phyloP scores from a whole-genome alignment of 1,140 invertebrate genomes.

The Chrysomallon squamiferum region DNA sequence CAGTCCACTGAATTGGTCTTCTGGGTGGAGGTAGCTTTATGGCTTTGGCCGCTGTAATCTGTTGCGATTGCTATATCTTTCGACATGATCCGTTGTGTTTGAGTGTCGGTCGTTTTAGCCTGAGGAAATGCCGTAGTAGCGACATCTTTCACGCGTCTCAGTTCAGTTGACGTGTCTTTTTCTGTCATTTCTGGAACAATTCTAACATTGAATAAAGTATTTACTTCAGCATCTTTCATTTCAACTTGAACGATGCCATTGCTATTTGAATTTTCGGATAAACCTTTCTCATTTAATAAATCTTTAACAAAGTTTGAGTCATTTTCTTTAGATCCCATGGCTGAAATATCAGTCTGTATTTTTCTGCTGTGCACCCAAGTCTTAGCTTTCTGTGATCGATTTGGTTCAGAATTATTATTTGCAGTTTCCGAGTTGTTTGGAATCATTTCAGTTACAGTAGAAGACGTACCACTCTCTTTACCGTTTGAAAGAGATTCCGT shows the following conservation, averaged over 20 bases:
- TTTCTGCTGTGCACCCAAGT: slow-evolving; percentile 44
- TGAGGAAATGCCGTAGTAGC: slow-evolving; percentile 24
- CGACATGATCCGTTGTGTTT: slow-evolving; percentile 26
- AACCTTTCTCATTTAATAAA: too few species aligned
- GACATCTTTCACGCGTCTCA: not conserved
- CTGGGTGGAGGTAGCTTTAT: slow-evolving; percentile 36
- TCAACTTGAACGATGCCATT: not conserved
- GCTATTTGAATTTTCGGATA: not conserved
- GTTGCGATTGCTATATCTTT: slow-evolving; percentile 28
- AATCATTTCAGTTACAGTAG: too few species aligned
- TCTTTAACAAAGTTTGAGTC: not conserved
- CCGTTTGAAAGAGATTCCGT: too few species aligned
- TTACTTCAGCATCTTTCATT: slow-evolving; percentile 1
- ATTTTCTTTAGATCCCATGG: slow-evolving; percentile 11
- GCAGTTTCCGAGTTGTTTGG: too few species aligned
- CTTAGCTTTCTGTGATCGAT: not conserved
- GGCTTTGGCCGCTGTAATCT: slow-evolving; percentile 36
- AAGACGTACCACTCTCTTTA: too few species aligned
- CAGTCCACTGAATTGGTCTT: slow-evolving; percentile 29
- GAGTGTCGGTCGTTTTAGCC: slow-evolving; percentile 22
- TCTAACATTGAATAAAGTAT: slow-evolving; percentile 11
- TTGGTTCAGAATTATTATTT: too few species aligned
- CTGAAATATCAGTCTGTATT: slow-evolving; percentile 48
- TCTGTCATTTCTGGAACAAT: slow-evolving; percentile 6
- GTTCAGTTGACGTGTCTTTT: slow-evolving; percentile 13